Percentiles rank a stretch among this genome's conserved stretches.
Evolutionary conservation across 2,113 vertebrate genomes (phyloP).

Genomic region (Strix aluco): DNA sequence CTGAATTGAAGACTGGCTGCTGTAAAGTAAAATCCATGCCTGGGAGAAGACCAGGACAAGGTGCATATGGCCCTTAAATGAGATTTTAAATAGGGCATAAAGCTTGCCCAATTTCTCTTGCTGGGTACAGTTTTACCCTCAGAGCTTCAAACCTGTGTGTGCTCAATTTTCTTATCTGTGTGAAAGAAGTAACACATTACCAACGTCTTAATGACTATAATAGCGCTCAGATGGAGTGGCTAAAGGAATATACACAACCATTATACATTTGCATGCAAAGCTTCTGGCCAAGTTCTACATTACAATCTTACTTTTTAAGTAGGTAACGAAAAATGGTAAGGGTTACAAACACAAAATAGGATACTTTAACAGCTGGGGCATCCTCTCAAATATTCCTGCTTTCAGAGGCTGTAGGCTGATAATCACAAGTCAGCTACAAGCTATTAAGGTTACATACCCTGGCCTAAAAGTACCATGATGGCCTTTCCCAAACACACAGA

Average conservation of each 20-base stretch:
- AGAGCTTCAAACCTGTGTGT: neutral
- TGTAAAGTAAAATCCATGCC: neutral
- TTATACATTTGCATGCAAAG: neutral
- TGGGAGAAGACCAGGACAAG: conserved; percentile 5
- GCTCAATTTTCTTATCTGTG: neutral
- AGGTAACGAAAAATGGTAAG: neutral
- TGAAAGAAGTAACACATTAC: neutral
- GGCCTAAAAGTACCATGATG: neutral
- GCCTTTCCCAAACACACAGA: neutral
- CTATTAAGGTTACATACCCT: neutral
- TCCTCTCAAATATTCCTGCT: neutral
- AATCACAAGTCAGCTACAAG: neutral
- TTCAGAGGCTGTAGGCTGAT: neutral
- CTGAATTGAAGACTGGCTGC: neutral
- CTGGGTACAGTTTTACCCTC: neutral
- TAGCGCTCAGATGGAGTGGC: neutral
- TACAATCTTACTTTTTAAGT: neutral
- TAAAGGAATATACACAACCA: neutral
- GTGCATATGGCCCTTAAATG: neutral
- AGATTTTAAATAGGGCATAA: neutral
- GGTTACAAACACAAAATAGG: neutral
- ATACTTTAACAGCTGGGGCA: neutral
- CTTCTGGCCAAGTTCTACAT: neutral
- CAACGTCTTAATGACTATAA: neutral
- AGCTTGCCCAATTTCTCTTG: neutral